Percentiles rank a stretch among this genome's conserved stretches.
Evolutionary conservation across 2,888 invertebrate genomes (phyloP).

Genomic region (Panopea generosa): DNA sequence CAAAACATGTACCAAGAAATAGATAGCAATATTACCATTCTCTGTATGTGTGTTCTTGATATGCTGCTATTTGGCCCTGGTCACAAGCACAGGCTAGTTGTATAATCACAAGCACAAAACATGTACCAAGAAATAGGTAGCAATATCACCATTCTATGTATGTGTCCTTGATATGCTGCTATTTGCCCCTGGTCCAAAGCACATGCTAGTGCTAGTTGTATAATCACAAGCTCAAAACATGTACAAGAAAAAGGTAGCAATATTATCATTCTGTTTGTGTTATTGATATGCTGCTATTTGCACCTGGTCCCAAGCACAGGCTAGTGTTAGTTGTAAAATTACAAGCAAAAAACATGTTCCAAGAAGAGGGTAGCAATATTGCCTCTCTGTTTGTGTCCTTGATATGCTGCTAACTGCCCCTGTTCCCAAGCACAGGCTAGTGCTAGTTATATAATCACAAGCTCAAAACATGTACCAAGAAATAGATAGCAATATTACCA

Average conservation of each 20-base stretch:
- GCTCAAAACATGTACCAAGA: slow-evolving; percentile 15
- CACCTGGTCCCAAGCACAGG: slow-evolving; percentile 10
- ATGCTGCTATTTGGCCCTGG: not conserved
- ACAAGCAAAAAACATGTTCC: slow-evolving; percentile 1
- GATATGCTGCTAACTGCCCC: not conserved
- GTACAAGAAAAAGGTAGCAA: too few relatives aligned
- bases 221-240: not conserved
- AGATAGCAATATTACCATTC: not conserved
- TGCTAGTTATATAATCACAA: slow-evolving; percentile 10
- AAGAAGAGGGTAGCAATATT: not conserved
- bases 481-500: not conserved
- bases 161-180: too few relatives aligned
- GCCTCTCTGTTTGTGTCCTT: too few relatives aligned
- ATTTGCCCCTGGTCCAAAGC: not conserved
- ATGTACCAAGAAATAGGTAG: not conserved
- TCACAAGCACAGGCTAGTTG: slow-evolving; percentile 20
- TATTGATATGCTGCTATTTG: not conserved
- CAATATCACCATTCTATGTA: too few relatives aligned
- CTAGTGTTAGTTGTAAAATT: not conserved
- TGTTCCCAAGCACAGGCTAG: slow-evolving; percentile 26
- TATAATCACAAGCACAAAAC: slow-evolving; percentile 1
- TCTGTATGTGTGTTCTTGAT: not conserved
- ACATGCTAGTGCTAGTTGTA: slow-evolving; percentile 7
- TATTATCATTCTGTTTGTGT: too few relatives aligned
- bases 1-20: slow-evolving; percentile 18